Conservation (phyloP, 92 coral and sea anemone genomes). For the Epizoanthus ramosus region DNA sequence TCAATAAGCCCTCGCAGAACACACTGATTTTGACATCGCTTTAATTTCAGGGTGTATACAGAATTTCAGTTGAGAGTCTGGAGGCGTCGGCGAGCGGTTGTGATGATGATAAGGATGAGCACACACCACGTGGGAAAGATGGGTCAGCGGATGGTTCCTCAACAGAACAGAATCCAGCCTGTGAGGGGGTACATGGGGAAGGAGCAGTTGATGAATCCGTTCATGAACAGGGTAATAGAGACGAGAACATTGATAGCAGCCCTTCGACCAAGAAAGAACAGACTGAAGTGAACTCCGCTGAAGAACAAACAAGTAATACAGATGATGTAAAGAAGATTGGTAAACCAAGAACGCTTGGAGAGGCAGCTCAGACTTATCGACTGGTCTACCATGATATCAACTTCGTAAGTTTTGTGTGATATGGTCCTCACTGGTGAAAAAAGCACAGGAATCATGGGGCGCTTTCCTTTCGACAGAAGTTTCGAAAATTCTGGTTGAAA, state of each 20-base stretch:
- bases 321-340: neutral
- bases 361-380: slow-evolving; percentile 48
- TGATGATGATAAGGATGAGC: neutral
- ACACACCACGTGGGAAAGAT: neutral
- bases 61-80: slow-evolving; percentile 51
- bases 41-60: slow-evolving; percentile 53
- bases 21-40: too few species aligned
- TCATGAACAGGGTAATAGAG: too few species aligned
- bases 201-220: too few species aligned
- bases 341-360: slow-evolving; percentile 39
- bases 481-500: too few species aligned
- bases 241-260: too few species aligned
- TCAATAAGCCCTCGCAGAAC: too few species aligned
- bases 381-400: slow-evolving; percentile 81
- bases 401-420: slow-evolving; percentile 54
- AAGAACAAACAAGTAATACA: neutral
- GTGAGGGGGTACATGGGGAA: slow-evolving; percentile 11
- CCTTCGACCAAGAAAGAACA: neutral
- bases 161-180: slow-evolving; percentile 6
- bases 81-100: neutral
- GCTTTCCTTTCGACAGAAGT: too few species aligned
- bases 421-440: too few species aligned
- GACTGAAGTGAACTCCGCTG: neutral
- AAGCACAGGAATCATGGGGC: too few species aligned
- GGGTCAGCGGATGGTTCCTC: neutral